Percentiles rank a stretch among this genome's conserved stretches.
Conservation (phyloP, 2,113 vertebrate genomes). For the Redunca redunca region DNA sequence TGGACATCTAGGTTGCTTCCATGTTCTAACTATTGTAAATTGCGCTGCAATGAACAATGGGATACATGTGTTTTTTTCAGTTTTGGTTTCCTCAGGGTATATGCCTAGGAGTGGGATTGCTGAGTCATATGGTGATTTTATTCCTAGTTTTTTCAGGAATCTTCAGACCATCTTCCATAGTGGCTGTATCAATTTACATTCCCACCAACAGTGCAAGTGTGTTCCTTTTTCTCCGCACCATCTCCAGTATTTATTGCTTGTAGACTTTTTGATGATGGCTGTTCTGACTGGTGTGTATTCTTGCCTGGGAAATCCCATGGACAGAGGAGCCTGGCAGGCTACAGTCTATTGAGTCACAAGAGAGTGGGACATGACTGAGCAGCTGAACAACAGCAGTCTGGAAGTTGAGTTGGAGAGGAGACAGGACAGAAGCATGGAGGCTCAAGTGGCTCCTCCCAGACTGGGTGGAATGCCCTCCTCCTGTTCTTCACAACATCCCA, state of each 20-base stretch:
- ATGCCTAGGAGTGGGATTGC: background rate
- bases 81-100: background rate
- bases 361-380: background rate
- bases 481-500: background rate
- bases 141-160: background rate
- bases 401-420: background rate
- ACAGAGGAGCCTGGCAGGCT: background rate
- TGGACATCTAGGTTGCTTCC: background rate
- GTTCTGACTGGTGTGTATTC: background rate
- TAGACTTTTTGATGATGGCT: background rate
- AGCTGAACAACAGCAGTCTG: background rate
- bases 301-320: background rate
- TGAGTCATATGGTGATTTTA: background rate
- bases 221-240: background rate
- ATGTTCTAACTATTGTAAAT: background rate
- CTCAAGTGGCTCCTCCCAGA: background rate
- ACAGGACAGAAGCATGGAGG: background rate
- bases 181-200: background rate
- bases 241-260: background rate
- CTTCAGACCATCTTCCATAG: background rate
- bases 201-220: background rate
- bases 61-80: background rate
- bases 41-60: background rate
- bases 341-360: background rate
- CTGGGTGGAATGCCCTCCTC: background rate